Percentiles rank a stretch among this genome's conserved stretches.
phyloP scores from a whole-genome alignment of 92 coral and sea anemone genomes.

The Metridium senile region DNA sequence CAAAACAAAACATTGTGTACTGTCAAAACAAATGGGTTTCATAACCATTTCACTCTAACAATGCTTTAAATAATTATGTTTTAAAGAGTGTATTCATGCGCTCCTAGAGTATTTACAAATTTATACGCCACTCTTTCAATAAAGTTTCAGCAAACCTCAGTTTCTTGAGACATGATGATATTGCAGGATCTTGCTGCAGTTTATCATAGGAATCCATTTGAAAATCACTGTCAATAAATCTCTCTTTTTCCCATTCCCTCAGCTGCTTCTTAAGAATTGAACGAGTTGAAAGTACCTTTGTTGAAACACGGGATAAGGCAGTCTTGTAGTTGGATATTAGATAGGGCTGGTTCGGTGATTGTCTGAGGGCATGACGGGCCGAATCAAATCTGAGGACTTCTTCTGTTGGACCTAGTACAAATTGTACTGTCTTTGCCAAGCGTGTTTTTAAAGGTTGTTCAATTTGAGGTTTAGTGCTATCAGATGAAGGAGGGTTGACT shows the following conservation, averaged over 20 bases:
- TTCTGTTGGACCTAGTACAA: neutral
- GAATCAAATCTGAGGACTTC: neutral
- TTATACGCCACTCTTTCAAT: slow-evolving; percentile 15
- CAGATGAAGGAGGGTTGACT: neutral
- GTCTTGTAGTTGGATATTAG: neutral
- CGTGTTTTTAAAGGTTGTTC: neutral
- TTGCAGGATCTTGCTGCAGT: slow-evolving; percentile 5
- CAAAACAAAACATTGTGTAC: too few relatives aligned
- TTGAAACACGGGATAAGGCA: neutral
- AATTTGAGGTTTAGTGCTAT: neutral
- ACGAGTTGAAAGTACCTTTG: neutral
- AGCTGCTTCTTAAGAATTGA: slow-evolving; percentile 2
- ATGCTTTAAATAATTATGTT: neutral
- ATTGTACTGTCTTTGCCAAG: neutral
- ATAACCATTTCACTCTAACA: too few relatives aligned
- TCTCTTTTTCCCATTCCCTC: slow-evolving; percentile 20
- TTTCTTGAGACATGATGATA: slow-evolving; percentile 4
- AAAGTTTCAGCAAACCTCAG: slow-evolving; percentile 8
- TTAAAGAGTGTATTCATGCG: neutral
- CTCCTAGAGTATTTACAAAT: neutral
- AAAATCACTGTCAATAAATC: slow-evolving; percentile 13
- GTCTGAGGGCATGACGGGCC: neutral
- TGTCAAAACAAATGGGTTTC: too few relatives aligned
- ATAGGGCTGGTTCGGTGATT: neutral
- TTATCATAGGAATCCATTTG: slow-evolving; percentile 7